Evolutionary conservation across 2,113 vertebrate genomes (phyloP).

Genomic region (Pseudonaja textilis): DNA sequence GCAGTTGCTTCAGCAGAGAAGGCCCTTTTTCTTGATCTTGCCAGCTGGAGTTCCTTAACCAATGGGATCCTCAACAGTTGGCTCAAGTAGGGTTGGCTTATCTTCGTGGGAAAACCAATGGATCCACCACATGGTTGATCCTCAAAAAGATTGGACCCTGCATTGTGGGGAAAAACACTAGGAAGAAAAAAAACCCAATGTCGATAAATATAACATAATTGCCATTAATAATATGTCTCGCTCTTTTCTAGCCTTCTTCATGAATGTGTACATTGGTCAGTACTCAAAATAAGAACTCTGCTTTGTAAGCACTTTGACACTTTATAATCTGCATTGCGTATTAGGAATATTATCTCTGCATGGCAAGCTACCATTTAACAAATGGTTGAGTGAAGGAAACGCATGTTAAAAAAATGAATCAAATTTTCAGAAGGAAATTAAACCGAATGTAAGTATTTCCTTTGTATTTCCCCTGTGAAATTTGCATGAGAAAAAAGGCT

Average conservation of each 20-base stretch:
- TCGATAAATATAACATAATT: conserved; percentile 31
- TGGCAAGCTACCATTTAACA: conserved; percentile 49
- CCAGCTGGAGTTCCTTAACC: background rate
- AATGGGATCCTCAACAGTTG: background rate
- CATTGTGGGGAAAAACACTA: background rate
- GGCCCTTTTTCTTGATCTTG: background rate
- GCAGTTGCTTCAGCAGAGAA: background rate
- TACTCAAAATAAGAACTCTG: conserved; percentile 57
- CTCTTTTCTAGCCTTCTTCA: conserved; percentile 41
- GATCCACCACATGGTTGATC: background rate
- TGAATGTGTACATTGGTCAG: conserved; percentile 58
- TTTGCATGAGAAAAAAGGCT: conserved; percentile 11
- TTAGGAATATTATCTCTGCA: conserved; percentile 54
- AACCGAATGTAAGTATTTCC: background rate
- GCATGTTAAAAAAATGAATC: conserved; percentile 44
- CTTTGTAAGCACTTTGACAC: conserved; percentile 51
- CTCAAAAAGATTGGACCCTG: background rate
- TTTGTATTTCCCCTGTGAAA: background rate
- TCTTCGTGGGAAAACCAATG: background rate
- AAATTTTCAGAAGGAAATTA: conserved; percentile 44
- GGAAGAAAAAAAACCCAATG: background rate
- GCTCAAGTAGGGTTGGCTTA: background rate
- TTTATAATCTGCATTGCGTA: conserved; percentile 50
- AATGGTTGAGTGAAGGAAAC: conserved; percentile 45
- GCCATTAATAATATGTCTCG: background rate